Conservation (phyloP, 2,797 vertebrate genomes). For the Margarornis squamiger region DNA sequence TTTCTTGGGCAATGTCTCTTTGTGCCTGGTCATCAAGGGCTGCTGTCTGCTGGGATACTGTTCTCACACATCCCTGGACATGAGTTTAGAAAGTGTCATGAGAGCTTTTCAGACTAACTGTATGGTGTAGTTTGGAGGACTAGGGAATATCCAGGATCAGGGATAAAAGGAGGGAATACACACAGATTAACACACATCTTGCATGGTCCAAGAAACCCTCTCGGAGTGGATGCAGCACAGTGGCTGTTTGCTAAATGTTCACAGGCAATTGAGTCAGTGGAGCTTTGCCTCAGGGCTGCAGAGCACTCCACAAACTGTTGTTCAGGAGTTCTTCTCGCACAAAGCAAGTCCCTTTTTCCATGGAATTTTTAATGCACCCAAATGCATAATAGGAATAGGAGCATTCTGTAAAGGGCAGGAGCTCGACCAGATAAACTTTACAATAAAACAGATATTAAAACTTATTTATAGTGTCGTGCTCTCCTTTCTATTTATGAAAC, state of each 20-base stretch:
- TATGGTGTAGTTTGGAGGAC: background rate
- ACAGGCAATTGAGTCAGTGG: background rate
- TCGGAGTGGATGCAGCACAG: rapidly evolving
- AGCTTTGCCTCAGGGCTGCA: background rate
- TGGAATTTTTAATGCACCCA: background rate
- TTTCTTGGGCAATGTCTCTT: background rate
- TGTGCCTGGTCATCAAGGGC: background rate
- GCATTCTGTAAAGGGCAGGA: background rate
- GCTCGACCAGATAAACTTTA: background rate
- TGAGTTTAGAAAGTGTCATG: rapidly evolving
- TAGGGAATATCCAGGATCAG: background rate
- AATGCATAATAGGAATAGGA: background rate
- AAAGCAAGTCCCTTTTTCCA: background rate
- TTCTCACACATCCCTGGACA: background rate
- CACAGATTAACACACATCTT: rapidly evolving
- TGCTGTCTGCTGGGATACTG: background rate
- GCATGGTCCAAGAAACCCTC: rapidly evolving
- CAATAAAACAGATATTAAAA: background rate
- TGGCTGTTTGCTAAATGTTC: background rate
- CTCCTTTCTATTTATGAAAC: background rate
- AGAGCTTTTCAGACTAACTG: background rate
- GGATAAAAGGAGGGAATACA: background rate
- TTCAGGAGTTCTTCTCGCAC: background rate
- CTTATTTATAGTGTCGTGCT: background rate
- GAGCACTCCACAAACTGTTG: background rate